Conservation (phyloP, 92 coral and sea anemone genomes). For the Palythoa grandis region DNA sequence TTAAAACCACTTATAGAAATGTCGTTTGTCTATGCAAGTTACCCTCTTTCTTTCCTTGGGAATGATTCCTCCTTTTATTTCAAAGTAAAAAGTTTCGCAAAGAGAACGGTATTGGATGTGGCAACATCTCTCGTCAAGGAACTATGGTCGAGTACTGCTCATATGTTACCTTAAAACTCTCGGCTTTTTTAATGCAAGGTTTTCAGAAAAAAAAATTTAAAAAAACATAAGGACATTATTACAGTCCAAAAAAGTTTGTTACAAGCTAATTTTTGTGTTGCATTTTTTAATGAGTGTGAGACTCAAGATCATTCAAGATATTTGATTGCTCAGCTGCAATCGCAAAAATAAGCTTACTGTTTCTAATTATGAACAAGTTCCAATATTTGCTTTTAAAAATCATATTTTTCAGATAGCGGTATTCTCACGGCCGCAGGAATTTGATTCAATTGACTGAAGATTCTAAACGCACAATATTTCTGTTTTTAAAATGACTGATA, state of each 20-base stretch:
- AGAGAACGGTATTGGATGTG: neutral
- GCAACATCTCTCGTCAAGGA: neutral
- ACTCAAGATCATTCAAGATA: slow-evolving; percentile 25
- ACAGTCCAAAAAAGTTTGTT: no score
- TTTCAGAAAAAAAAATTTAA: no score
- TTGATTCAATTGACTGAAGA: slow-evolving; percentile 1
- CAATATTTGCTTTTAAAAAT: slow-evolving; percentile 5
- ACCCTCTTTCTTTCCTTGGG: neutral
- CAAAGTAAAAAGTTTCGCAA: neutral
- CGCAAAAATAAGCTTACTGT: slow-evolving; percentile 28
- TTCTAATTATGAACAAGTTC: slow-evolving; percentile 36
- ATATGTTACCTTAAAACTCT: neutral
- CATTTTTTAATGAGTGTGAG: neutral
- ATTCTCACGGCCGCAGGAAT: slow-evolving; percentile 40
- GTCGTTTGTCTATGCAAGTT: neutral
- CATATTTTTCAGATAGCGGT: slow-evolving; percentile 16
- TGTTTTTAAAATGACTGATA: slow-evolving; percentile 27
- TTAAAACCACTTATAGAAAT: slow-evolving; percentile 35
- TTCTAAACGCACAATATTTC: slow-evolving; percentile 16
- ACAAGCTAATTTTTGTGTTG: no score
- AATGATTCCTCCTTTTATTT: neutral
- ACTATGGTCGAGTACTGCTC: neutral
- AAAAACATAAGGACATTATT: no score
- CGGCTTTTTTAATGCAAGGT: no score
- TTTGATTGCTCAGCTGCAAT: slow-evolving; percentile 15